Evolutionary conservation across 2,113 vertebrate species (phyloP).

Genomic region (Raja brachyura): DNA sequence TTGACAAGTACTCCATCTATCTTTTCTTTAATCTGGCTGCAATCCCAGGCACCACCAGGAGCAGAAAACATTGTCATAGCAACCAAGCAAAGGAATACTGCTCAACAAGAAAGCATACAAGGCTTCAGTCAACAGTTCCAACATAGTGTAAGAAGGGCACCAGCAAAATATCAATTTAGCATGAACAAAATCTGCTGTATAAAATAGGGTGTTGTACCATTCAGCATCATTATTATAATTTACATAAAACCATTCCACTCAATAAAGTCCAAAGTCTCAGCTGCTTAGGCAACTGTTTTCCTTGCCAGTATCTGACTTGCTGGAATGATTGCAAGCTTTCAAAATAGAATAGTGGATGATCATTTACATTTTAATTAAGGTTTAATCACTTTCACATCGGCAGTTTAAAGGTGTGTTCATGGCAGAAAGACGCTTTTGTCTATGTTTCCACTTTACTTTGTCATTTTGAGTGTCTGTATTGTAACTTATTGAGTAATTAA

Average conservation of each 20-base stretch:
- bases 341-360: slow-evolving; percentile 17
- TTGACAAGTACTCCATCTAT: slow-evolving; percentile 23
- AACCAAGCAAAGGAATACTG: neutral
- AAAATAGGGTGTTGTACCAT: neutral
- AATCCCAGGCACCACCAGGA: neutral
- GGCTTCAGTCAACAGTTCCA: neutral
- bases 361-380: neutral
- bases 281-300: neutral
- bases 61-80: slow-evolving; percentile 10
- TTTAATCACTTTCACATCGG: neutral
- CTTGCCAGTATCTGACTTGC: neutral
- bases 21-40: slow-evolving; percentile 26
- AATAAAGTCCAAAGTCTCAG: neutral
- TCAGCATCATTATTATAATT: neutral
- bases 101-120: neutral
- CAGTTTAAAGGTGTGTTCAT: neutral
- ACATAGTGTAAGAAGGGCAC: neutral
- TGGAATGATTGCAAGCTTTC: neutral
- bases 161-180: slow-evolving; percentile 13
- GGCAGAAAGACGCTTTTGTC: neutral
- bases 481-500: neutral
- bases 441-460: neutral
- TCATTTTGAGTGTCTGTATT: neutral
- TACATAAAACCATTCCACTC: slow-evolving; percentile 13
- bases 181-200: neutral